Conservation (phyloP, 2,888 invertebrate genomes). For the Andrena bucephala region DNA sequence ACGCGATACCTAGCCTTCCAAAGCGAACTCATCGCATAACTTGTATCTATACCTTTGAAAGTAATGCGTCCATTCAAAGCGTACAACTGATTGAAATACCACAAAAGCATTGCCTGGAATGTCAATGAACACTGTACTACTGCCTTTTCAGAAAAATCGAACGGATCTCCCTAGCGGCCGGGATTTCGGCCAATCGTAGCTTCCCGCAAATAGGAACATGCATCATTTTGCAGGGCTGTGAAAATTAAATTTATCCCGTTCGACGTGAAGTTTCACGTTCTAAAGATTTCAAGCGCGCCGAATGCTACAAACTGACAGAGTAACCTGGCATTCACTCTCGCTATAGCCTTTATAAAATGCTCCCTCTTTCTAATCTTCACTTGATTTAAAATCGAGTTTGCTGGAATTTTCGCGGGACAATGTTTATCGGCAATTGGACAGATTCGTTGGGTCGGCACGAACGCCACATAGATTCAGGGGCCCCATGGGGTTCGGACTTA, state of each 20-base stretch:
- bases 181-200: neutral
- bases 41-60: conserved; percentile 3
- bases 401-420: neutral
- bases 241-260: neutral
- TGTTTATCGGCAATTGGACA: neutral
- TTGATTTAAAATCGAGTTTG: neutral
- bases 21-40: conserved; percentile 2
- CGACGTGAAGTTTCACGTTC: neutral
- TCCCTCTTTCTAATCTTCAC: neutral
- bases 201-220: neutral
- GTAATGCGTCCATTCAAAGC: conserved; percentile 1
- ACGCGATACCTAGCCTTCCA: neutral
- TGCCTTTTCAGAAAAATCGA: neutral
- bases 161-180: neutral
- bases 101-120: neutral
- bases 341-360: neutral
- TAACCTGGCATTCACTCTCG: neutral
- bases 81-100: neutral
- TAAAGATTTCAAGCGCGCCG: neutral
- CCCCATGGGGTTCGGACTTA: neutral
- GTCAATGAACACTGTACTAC: neutral
- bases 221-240: neutral
- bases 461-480: neutral
- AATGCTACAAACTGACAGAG: neutral
- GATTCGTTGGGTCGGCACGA: neutral